Base-by-base conservation (phyloP, 2,888 invertebrate species). In the Anagyrus pseudococci region DNA sequence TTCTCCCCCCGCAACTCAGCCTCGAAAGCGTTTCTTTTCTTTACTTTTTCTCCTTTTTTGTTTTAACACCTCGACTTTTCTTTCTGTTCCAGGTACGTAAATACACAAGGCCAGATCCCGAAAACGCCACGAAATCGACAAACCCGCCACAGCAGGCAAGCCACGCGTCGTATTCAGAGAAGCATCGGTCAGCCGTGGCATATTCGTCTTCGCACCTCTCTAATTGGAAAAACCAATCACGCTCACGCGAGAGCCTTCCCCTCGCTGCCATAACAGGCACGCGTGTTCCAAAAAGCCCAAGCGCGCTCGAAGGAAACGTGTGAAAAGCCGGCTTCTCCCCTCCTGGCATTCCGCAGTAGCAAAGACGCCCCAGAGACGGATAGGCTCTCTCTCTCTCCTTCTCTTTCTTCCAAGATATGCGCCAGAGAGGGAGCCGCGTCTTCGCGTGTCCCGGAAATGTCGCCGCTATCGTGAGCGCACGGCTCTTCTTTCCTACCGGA, bases 81-180 rank as follows among this genome's bases (percentile, higher is more conserved):
- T 48, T 23, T 64, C 47, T 64, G 59, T 64, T 64, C 13, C 64
- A 64, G 64, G 64, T 64, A 64, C 40, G 64, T 64, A 52, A 17
- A 20, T 25, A 19, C 15, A n/a, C 1, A 23, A 10, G 48, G 10
- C 15, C 60, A 17, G 15, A 17, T 49, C 19, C n/a, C n/a, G 8
- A 7, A 57, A 57, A 25, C 6, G 29, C 4, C 4, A 29, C 4
- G 10, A 29, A 29, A 29, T 29, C 29, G 6, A 29, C n/a, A n/a
- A n/a, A n/a, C 10, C 29, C 29, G 29, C 29, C 10, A 4, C 4
- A 29, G 10, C 29, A 29, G n/a, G 29, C 29, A 29, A 29, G 29
- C 4, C 6, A 29, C n/a, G n/a, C n/a, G n/a, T n/a, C n/a, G n/a
- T n/a, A n/a, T n/a, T n/a, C n/a, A n/a, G n/a, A n/a, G n/a, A n/a